Evolutionary conservation across 2,113 vertebrate species (phyloP).

Genomic region (Prunella himalayana): DNA sequence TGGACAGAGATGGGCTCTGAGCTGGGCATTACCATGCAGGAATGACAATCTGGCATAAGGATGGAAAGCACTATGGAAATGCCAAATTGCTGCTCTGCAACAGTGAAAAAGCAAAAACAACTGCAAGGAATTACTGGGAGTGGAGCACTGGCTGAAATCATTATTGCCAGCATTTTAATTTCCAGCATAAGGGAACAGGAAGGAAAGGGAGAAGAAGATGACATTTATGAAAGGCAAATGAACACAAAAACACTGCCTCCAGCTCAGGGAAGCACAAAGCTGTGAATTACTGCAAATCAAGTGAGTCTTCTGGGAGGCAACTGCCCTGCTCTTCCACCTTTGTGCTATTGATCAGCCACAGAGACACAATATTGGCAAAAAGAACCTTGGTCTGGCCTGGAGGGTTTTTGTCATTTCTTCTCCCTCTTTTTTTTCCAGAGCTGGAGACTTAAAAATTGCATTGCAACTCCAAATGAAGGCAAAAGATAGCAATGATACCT

Average conservation of each 20-base stretch:
- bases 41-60: neutral
- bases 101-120: neutral
- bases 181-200: neutral
- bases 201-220: neutral
- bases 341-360: neutral
- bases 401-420: neutral
- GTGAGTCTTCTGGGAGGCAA: neutral
- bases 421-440: neutral
- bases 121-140: neutral
- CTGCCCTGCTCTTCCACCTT: neutral
- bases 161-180: neutral
- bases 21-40: neutral
- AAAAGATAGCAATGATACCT: neutral
- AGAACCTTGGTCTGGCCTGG: neutral
- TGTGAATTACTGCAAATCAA: neutral
- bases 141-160: neutral
- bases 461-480: neutral
- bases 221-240: neutral
- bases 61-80: neutral
- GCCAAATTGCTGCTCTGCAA: neutral
- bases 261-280: neutral
- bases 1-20: neutral
- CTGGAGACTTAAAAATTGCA: neutral
- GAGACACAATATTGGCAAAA: neutral
- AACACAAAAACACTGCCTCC: neutral